A percentile compares a stretch with the other conserved stretches of the same genome.
These are phyloP conservation scores for Magallana angulata DNA, from an alignment of 1,140 invertebrate species.

Conservation along the genomic window DNA sequence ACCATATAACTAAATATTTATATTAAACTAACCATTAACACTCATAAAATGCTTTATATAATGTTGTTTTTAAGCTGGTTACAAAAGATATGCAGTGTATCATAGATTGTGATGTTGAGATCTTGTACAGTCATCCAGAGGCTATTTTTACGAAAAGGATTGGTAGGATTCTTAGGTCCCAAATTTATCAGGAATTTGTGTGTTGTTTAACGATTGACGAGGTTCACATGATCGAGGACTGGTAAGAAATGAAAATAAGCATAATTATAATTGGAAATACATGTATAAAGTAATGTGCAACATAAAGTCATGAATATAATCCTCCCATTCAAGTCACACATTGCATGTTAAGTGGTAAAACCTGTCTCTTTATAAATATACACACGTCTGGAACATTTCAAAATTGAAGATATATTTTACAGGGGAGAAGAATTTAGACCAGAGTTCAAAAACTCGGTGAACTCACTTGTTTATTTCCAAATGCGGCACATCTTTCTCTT, in stretches of 20 bases:
- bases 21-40: neutral
- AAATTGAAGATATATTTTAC: neutral
- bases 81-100: conserved; percentile 8
- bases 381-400: too few relatives aligned
- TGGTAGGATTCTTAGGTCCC: neutral
- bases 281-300: too few relatives aligned
- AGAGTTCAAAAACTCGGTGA: conserved; percentile 42
- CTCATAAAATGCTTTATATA: neutral
- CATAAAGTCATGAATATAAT: too few relatives aligned
- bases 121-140: conserved; percentile 29
- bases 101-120: conserved; percentile 1
- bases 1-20: neutral
- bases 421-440: conserved; percentile 42
- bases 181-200: conserved; percentile 36
- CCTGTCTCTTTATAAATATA: too few relatives aligned
- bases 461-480: conserved; percentile 7
- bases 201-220: conserved; percentile 38
- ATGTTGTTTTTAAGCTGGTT: neutral
- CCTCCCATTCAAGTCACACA: too few relatives aligned
- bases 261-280: too few relatives aligned
- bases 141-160: neutral
- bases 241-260: too few relatives aligned
- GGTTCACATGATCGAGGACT: conserved; percentile 40
- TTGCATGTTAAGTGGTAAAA: too few relatives aligned
- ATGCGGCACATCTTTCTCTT: conserved; percentile 23